Evolutionary conservation across 1,140 invertebrate species (phyloP).

Genomic region (Charaxes varanes): DNA sequence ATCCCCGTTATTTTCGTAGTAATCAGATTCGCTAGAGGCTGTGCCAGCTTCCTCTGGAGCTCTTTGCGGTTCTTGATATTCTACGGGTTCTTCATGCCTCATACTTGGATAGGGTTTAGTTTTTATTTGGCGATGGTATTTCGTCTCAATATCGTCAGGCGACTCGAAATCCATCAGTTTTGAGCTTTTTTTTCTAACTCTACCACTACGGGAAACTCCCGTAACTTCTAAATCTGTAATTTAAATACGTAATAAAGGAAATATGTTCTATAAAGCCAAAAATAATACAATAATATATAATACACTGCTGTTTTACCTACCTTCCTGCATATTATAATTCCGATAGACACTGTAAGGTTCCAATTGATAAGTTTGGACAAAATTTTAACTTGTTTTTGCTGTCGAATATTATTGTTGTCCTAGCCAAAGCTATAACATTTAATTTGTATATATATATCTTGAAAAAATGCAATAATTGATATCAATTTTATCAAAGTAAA

Average conservation of each 20-base stretch:
- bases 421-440: too few relatives aligned
- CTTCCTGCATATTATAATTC: slow-evolving; percentile 55
- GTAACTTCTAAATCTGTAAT: slow-evolving; percentile 90
- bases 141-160: slow-evolving; percentile 82
- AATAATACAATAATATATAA: slow-evolving; percentile 21
- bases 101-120: slow-evolving; percentile 36
- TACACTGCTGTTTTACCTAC: slow-evolving; percentile 17
- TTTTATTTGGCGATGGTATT: slow-evolving; percentile 57
- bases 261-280: too few relatives aligned
- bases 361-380: too few relatives aligned
- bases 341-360: too few relatives aligned
- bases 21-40: slow-evolving; percentile 74
- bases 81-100: slow-evolving; percentile 36
- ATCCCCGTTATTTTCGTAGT: slow-evolving; percentile 72
- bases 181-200: slow-evolving; percentile 94
- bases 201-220: slow-evolving; percentile 88
- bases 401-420: too few relatives aligned
- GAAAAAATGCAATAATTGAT: too few relatives aligned
- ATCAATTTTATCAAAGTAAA: too few relatives aligned
- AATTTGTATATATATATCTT: too few relatives aligned
- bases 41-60: slow-evolving; percentile 62
- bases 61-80: slow-evolving; percentile 35
- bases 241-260: too few relatives aligned
- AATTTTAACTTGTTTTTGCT: too few relatives aligned
- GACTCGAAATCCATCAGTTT: slow-evolving; percentile 95